Evolutionary conservation across 2,113 vertebrate species (phyloP).

Genomic region (Lepisosteus oculatus): DNA sequence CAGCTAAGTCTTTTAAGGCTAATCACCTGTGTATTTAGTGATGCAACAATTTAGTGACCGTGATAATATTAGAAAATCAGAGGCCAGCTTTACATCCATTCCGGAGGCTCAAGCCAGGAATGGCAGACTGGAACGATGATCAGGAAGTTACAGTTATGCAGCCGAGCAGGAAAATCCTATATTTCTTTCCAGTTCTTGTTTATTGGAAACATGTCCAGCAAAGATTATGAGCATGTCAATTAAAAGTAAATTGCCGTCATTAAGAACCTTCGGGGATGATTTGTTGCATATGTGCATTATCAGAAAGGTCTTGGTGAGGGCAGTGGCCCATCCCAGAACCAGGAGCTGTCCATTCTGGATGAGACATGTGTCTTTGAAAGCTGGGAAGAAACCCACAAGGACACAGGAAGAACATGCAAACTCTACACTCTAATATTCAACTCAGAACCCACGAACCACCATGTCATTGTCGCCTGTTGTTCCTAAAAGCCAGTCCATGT

Average conservation of each 20-base stretch:
- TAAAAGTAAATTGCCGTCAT: slow-evolving; percentile 2
- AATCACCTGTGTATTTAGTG: slow-evolving; percentile 64
- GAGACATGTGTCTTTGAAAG: no score
- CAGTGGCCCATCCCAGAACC: no score
- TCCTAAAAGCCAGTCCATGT: no score
- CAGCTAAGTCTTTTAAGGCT: slow-evolving; percentile 61
- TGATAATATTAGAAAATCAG: slow-evolving; percentile 60
- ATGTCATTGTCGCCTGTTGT: no score
- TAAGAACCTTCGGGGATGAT: not conserved
- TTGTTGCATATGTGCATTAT: not conserved
- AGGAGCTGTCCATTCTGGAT: no score
- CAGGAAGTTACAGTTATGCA: slow-evolving; percentile 21
- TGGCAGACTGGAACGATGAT: slow-evolving; percentile 14
- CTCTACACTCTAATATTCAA: no score
- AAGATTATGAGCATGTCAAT: not conserved
- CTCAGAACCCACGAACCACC: no score
- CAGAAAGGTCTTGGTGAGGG: no score
- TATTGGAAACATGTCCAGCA: slow-evolving; percentile 10
- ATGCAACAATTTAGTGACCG: slow-evolving; percentile 63
- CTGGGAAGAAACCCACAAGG: no score
- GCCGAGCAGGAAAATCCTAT: slow-evolving; percentile 6
- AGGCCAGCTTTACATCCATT: slow-evolving; percentile 59
- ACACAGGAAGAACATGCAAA: no score
- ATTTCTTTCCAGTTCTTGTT: slow-evolving; percentile 7
- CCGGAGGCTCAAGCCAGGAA: slow-evolving; percentile 48